Base-by-base conservation (phyloP, 2,113 vertebrate genomes). In the Excalfactoria chinensis region DNA sequence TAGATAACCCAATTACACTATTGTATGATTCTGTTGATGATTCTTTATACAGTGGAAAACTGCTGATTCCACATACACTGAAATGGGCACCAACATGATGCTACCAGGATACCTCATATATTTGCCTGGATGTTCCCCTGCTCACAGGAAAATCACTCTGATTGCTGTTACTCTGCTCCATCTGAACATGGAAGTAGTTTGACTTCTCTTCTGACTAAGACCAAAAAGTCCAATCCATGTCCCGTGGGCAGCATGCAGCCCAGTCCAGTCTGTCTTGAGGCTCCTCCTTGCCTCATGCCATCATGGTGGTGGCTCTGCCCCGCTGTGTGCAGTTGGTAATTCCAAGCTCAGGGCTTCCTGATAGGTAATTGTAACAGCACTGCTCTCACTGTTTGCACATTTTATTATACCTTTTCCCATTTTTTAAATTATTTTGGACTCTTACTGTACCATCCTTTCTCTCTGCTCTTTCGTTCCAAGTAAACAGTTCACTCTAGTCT, bases 51-150 rank as follows among this genome's bases (percentile, higher is more conserved):
- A 6, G 7, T 46, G 6, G 9, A 62, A 13, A 74, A 40, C 3
- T 35, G 40, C 21, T 48, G 26, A 16, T 37, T 19, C 3, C 0
- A 0, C 1, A 2, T 60, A 6, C 35, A 5, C 11, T 76, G 15
- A 48, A 84, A 67, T 41, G 21, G 15, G 1, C 5, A 15, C 48
- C 14, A 59, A n/a, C 1, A 5, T 21, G 8, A 8, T 32, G 26
- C 48, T 22, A 82, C 4, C 12, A 67, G 49, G 20, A 78, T 32
- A 15, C 15, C 56, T 77, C 21, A 22, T 53, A 7, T 56, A 22
- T 53, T 8, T 56, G 48, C 62, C 15, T 67, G 41, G 4, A 5
- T 67, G 5, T 8, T 58, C 1, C 9, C 5, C 19, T 63, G 4
- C 3, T 49, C 41, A 8, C 15, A 41, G 63, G 9, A 68, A 35